Conservation (phyloP, 2,113 vertebrate genomes). For the Coptodon rendalli region DNA sequence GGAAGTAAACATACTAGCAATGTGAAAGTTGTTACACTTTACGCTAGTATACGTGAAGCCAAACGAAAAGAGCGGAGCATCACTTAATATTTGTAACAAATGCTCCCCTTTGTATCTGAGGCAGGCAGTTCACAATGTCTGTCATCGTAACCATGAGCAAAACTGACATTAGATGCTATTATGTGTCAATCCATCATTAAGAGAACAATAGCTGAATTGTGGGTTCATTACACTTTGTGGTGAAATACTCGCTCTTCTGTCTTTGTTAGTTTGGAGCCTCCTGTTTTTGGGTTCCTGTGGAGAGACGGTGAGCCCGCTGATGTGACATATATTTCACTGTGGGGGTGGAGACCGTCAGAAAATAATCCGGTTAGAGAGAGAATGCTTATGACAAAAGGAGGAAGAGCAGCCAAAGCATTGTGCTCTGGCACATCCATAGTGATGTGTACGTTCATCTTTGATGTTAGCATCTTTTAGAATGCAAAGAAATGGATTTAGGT, state of each 20-base stretch:
- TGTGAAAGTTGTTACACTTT: not conserved
- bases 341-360: slow-evolving; percentile 31
- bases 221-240: slow-evolving; percentile 24
- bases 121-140: not conserved
- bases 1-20: not conserved
- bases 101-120: not conserved
- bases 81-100: not conserved
- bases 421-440: slow-evolving; percentile 15
- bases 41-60: not conserved
- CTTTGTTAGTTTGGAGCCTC: slow-evolving; percentile 21
- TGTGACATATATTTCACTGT: slow-evolving; percentile 38
- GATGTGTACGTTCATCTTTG: slow-evolving; percentile 43
- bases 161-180: not conserved
- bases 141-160: not conserved
- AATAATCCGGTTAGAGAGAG: slow-evolving; percentile 48
- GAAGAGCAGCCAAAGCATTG: slow-evolving; percentile 33
- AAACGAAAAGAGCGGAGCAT: not conserved
- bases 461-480: slow-evolving; percentile 39
- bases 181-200: slow-evolving; percentile 13
- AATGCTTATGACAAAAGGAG: slow-evolving; percentile 38
- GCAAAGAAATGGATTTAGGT: slow-evolving; percentile 42
- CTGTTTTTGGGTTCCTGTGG: not conserved
- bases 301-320: not conserved
- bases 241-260: slow-evolving; percentile 1
- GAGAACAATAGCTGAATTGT: slow-evolving; percentile 18